These are phyloP conservation scores for Minunthozetes semirufus DNA, from an alignment of 2,888 invertebrate species.

Conservation along the genomic window DNA sequence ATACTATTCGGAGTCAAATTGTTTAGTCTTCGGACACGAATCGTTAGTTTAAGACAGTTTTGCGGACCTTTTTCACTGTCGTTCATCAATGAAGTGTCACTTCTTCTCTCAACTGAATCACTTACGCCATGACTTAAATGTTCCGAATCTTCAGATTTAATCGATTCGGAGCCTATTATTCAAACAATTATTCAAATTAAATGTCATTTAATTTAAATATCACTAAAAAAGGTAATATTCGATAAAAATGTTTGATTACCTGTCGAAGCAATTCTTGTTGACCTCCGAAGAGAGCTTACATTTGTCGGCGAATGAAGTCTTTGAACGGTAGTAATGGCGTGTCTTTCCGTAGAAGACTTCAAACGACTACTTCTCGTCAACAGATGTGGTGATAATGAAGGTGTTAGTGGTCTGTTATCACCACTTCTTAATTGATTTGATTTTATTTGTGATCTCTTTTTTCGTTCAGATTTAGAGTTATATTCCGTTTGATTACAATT, in stretches of 20 bases:
- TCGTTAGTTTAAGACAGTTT: conserved; percentile 40
- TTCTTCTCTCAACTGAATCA: background rate
- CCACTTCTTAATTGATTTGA: no score
- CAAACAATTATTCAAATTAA: background rate
- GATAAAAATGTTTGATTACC: background rate
- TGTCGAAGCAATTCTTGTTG: conserved; percentile 1
- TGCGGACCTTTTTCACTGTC: background rate
- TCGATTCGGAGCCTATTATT: background rate
- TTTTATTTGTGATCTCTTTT: no score
- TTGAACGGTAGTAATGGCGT: background rate
- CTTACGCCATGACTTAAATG: background rate
- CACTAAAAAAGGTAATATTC: no score
- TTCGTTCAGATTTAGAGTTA: no score
- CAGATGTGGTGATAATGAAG: no score
- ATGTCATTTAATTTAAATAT: no score
- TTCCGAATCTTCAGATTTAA: background rate
- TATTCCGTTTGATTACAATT: no score
- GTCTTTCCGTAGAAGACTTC: background rate
- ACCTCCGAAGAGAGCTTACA: background rate
- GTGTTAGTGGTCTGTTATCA: no score
- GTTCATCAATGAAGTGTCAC: conserved; percentile 23
- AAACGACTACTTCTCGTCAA: no score
- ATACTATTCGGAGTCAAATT: background rate
- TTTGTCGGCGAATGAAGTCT: background rate
- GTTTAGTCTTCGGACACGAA: conserved; percentile 39